phyloP scores from a whole-genome alignment of 2,888 invertebrate species.

The Pilophorus perplexus region DNA sequence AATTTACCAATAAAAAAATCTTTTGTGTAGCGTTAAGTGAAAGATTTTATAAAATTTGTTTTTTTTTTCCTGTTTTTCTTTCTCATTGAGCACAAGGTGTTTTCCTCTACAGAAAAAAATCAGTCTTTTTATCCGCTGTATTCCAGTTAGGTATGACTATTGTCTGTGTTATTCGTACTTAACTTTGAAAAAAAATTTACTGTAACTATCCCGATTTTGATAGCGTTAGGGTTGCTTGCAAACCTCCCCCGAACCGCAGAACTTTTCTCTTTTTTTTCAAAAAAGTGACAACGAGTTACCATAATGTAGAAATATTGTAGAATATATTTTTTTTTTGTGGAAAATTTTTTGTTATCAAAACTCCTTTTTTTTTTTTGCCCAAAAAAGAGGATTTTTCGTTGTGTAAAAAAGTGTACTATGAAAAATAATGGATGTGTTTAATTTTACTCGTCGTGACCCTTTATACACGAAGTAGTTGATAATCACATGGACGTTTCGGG shows the following conservation, averaged over 20 bases:
- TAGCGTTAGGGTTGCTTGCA: background rate
- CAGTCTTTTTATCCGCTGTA: background rate
- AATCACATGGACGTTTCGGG: too few species aligned
- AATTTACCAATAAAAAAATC: conserved; percentile 26
- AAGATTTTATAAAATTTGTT: conserved; percentile 13
- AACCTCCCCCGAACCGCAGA: too few species aligned
- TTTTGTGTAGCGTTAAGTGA: background rate
- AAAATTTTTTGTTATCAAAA: too few species aligned
- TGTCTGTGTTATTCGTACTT: conserved; percentile 28
- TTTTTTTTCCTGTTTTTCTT: conserved; percentile 7
- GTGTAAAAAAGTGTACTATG: too few species aligned
- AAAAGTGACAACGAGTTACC: conserved; percentile 43
- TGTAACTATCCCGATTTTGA: background rate
- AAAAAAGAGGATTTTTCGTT: too few species aligned
- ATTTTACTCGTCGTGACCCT: too few species aligned
- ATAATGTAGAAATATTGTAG: conserved; percentile 15
- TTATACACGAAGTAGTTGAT: too few species aligned
- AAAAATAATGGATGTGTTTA: too few species aligned
- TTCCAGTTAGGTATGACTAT: conserved; percentile 3
- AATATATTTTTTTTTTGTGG: too few species aligned
- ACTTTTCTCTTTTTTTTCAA: background rate
- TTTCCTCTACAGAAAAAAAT: conserved; percentile 28
- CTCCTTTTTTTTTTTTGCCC: too few species aligned
- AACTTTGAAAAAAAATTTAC: background rate
- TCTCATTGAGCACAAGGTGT: conserved; percentile 42